These are phyloP conservation scores for Anarhynchus alexandrinus DNA, from an alignment of 2,113 vertebrate species.

Conservation along the genomic window DNA sequence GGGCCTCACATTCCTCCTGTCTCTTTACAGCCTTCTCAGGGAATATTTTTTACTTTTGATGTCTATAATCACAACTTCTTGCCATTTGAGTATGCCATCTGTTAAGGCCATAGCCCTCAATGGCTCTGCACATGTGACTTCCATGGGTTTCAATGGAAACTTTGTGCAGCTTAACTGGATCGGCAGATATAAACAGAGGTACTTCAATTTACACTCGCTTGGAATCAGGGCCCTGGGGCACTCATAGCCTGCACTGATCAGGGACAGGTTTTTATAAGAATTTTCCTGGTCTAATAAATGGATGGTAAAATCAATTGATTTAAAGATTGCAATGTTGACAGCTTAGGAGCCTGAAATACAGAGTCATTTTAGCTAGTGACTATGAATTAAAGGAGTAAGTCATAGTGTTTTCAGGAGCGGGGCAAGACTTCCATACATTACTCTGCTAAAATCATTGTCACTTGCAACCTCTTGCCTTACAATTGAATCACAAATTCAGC, in stretches of 20 bases:
- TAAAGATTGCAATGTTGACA: neutral
- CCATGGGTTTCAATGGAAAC: neutral
- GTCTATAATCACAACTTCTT: neutral
- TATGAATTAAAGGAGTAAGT: neutral
- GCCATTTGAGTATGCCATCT: neutral
- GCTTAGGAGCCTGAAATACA: accelerated
- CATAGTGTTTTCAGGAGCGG: neutral
- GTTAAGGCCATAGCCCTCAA: neutral
- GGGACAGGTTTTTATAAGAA: neutral
- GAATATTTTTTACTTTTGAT: conserved; percentile 23
- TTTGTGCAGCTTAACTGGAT: neutral
- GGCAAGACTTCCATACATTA: neutral
- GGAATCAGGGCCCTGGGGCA: neutral
- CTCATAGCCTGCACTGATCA: neutral
- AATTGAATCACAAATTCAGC: neutral
- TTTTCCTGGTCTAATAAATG: neutral
- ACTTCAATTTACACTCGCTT: neutral
- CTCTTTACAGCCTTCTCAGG: conserved; percentile 22
- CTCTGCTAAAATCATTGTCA: neutral
- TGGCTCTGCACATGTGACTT: neutral
- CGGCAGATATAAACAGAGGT: neutral
- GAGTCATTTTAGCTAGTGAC: neutral
- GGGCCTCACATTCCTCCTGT: conserved; percentile 5
- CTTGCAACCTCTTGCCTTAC: neutral
- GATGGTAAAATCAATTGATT: neutral